These are phyloP conservation scores for Ameiurus melas DNA, from an alignment of 2,113 vertebrate genomes.

Conservation along the genomic window DNA sequence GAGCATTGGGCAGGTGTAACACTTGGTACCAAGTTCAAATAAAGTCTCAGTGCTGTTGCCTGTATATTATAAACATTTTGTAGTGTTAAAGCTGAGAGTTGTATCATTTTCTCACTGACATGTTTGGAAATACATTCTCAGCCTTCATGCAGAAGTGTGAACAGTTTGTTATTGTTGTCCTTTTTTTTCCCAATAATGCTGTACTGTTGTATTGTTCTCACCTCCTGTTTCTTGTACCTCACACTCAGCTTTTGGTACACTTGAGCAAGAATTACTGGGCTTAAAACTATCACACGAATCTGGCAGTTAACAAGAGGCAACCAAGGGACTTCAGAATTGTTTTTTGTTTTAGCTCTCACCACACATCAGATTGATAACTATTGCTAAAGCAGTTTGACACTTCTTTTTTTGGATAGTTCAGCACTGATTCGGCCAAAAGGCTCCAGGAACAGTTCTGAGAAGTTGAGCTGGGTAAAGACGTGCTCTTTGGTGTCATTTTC, in stretches of 20 bases:
- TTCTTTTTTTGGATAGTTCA: background rate
- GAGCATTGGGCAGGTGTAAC: background rate
- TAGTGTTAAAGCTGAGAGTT: background rate
- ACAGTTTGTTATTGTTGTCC: background rate
- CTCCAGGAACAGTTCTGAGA: background rate
- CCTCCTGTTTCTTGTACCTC: conserved; percentile 10
- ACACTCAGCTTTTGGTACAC: background rate
- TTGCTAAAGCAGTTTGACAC: background rate
- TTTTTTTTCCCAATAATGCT: background rate
- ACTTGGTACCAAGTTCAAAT: background rate
- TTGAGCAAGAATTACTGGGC: background rate
- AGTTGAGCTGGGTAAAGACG: background rate
- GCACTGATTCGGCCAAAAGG: background rate
- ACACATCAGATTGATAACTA: background rate
- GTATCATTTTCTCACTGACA: background rate
- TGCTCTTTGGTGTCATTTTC: background rate
- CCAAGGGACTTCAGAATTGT: background rate
- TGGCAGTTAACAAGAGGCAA: background rate
- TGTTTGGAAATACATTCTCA: background rate
- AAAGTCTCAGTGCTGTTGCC: background rate
- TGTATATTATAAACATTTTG: background rate
- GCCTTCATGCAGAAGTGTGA: conserved; percentile 1
- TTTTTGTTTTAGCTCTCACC: background rate
- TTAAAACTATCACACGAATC: background rate
- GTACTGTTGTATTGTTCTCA: conserved; percentile 11